Evolutionary conservation across 2,888 invertebrate species (phyloP).

Genomic region (Philhelius pedissequus): DNA sequence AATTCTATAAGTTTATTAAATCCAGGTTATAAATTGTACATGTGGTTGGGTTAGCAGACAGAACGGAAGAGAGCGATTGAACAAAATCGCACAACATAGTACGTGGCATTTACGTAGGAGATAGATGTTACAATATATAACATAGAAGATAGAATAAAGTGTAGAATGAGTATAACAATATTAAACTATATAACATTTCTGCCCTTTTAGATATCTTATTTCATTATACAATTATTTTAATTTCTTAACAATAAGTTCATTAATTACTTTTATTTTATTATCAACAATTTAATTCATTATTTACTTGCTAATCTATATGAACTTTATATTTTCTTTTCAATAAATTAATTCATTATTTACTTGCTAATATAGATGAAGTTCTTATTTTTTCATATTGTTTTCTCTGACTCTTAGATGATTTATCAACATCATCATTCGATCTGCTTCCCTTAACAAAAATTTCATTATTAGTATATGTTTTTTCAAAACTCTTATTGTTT

Average conservation of each 20-base stretch:
- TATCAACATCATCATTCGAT: neutral
- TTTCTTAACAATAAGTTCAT: too few relatives aligned
- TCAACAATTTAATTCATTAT: neutral
- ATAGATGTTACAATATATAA: too few relatives aligned
- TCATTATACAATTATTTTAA: too few relatives aligned
- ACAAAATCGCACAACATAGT: too few relatives aligned
- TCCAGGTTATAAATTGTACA: too few relatives aligned
- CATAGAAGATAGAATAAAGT: too few relatives aligned
- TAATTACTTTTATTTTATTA: neutral
- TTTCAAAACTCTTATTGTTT: neutral
- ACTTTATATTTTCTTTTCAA: neutral
- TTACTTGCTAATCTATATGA: too few relatives aligned
- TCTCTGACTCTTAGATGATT: neutral
- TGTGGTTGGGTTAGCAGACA: too few relatives aligned
- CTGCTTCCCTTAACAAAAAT: neutral
- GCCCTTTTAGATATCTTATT: neutral
- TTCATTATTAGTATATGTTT: neutral
- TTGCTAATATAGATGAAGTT: slow-evolving; percentile 3
- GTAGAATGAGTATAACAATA: too few relatives aligned
- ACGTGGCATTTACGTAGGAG: too few relatives aligned
- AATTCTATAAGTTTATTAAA: too few relatives aligned
- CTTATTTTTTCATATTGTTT: neutral
- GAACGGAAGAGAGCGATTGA: too few relatives aligned
- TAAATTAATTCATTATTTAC: neutral
- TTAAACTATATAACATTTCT: neutral